Evolutionary conservation across 2,113 vertebrate species (phyloP).

Genomic region (Halichoeres trimaculatus): DNA sequence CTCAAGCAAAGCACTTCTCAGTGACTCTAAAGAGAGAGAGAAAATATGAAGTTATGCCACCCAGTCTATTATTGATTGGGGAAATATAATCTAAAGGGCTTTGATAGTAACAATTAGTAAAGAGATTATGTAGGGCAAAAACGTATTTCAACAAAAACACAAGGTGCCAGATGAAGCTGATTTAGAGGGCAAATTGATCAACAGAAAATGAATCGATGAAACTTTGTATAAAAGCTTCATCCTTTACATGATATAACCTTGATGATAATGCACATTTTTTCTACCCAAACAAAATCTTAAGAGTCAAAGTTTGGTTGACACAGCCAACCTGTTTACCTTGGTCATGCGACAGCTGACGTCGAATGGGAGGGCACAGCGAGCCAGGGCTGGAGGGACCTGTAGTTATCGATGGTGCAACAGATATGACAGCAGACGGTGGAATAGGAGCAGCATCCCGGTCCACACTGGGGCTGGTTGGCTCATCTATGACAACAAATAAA

Average conservation of each 20-base stretch:
- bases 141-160: no score
- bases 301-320: background rate
- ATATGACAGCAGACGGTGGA: constrained; percentile 95
- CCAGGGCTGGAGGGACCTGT: constrained; percentile 87
- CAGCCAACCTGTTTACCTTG: constrained; percentile 84
- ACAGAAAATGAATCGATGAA: no score
- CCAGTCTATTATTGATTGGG: background rate
- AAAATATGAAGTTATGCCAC: background rate
- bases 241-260: no score
- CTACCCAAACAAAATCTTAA: background rate
- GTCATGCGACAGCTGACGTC: constrained; percentile 96
- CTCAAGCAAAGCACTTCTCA: constrained; percentile 88
- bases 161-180: no score
- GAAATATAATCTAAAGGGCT: no score
- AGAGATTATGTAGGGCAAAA: no score
- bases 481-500: constrained; percentile 83
- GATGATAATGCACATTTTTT: no score
- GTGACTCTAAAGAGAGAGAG: constrained; percentile 82
- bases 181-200: no score
- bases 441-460: constrained; percentile 92
- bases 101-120: no score
- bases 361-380: constrained; percentile 89
- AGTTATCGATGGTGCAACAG: constrained; percentile 84
- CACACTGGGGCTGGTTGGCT: constrained; percentile 95
- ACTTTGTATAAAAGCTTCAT: no score